Base-by-base conservation (phyloP, 2,113 vertebrate genomes). In the Egretta garzetta region DNA sequence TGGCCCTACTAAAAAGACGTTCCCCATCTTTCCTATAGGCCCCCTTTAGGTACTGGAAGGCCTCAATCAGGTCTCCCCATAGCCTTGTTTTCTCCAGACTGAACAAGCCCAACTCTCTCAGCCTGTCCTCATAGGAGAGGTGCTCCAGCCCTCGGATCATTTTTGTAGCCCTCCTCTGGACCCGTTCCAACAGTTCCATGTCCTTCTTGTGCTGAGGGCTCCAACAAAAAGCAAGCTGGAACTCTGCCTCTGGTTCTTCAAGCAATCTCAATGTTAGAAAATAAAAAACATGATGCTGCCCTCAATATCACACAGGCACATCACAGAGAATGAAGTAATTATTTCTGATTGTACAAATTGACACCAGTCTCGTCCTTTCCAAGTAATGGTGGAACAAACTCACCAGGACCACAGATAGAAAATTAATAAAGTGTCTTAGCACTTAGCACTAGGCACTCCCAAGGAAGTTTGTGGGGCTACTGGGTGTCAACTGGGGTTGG, bases 391-490 rank as follows among this genome's bases (percentile, higher is more conserved):
- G 33, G 8, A 74, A 73, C 6, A 56, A 76, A 90, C 12, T 64
- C 28, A 66, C 35, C 26, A 45, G 26, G 21, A 58, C 3, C 10
- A 77, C 20, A 81, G 27, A 64, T 16, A 14, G 27, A 73, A 90
- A 80, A 50, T 20, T 32, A 41, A 67, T 33, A 14, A 43, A 13
- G 6, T 20, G 14, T 39, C 14, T 86, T 16, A 18, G 8, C 1
- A 6, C 16, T 18, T 45, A 66, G 35, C 15, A 41, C 23, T 21
- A 50, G 41, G 27, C 2, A 2, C 4, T 87, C 30, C 35, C 20
- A 70, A 50, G 9, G 18, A 89, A 47, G 20, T 72, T 23, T 0
- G 0, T 64, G n/a, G 3, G 13, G 6, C 9, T 59, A 32, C 22
- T 52, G 41, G 5, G 2, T 50, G 9, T 41, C 27, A 59, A 0